phyloP scores from a whole-genome alignment of 2,888 invertebrate genomes.

The Germaria angustata region DNA sequence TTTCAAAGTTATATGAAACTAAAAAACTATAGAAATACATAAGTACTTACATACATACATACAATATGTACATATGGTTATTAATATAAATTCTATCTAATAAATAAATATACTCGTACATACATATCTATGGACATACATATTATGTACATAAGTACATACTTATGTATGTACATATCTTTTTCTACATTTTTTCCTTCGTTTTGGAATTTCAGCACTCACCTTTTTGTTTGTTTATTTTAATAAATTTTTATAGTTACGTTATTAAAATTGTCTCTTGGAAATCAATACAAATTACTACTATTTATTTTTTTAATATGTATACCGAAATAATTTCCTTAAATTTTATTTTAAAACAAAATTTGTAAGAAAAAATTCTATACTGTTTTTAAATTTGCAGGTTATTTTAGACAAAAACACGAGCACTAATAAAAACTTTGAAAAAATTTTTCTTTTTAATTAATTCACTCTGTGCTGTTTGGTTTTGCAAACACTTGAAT shows the following conservation, averaged over 20 bases:
- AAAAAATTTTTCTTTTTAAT: conserved; percentile 27
- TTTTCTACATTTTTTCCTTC: too few relatives aligned
- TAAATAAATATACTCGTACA: too few relatives aligned
- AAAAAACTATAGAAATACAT: too few relatives aligned
- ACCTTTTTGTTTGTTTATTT: conserved; percentile 39
- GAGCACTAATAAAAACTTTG: conserved; percentile 57
- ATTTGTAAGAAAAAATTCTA: conserved; percentile 29
- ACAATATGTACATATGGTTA: too few relatives aligned
- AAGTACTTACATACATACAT: too few relatives aligned
- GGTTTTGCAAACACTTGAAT: conserved; percentile 19
- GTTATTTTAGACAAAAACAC: conserved; percentile 23
- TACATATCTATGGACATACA: too few relatives aligned
- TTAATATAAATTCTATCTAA: too few relatives aligned
- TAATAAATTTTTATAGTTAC: neutral
- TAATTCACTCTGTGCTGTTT: conserved; percentile 29
- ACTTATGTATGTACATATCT: neutral
- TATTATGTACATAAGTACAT: too few relatives aligned
- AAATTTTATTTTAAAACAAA: neutral
- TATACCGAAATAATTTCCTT: neutral
- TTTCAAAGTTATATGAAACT: too few relatives aligned
- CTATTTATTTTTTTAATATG: too few relatives aligned
- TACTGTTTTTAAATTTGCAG: conserved; percentile 54
- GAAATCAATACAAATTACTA: conserved; percentile 38
- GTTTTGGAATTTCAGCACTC: too few relatives aligned
- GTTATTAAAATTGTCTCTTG: neutral